Evolutionary conservation across 2,797 vertebrate genomes (phyloP), one percentile per base, ranked within the genome.

Genomic region (Arnoldichthys spilopterus): DNA sequence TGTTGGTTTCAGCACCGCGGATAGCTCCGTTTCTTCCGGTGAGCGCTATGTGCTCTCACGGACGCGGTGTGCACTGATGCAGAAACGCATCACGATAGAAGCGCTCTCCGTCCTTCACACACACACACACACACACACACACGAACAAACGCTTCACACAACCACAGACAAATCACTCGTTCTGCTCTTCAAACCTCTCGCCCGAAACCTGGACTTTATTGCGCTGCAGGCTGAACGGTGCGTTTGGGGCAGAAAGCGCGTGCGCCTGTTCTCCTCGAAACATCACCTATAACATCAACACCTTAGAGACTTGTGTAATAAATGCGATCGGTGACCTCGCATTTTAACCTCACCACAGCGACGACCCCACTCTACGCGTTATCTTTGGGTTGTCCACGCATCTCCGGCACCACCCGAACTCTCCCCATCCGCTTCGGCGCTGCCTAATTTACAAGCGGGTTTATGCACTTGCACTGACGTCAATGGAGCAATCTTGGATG

Each of bases 391-490:
- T 9, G 77, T 40, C 71, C 28, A 40, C 28, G 47, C 62, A 73
- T 26, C n/a, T 24, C n/a, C 45, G 37, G n/a, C 61, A 51, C 45
- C 63, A 54, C 70, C 34, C 59, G 37, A 49, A 30, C 30, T 24
- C 45, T 70, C 68, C 64, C 77, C 67, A 77, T 61, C 54, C 74
- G 51, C 62, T 87, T 86, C 77, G 78, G 69, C 81, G 62, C 79
- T 85, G 84, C 85, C 90, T 88, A 84, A 77, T 91, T 90, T 91
- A 91, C 93, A 91, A 83, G 78, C 89, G 18, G 76, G 84, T 90
- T 83, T 88, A 75, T 89, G 90, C 79, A 85, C 87, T 90, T 56
- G 76, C 83, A 82, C 91, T 96, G 95, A 96, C 96, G 95, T 96
- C 96, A 96, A 85, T 86, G 85, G 85, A 79, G 86, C 90, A 77